Evolutionary conservation across 1,140 invertebrate species (phyloP).

Genomic region (Armadillidium nasatum): DNA sequence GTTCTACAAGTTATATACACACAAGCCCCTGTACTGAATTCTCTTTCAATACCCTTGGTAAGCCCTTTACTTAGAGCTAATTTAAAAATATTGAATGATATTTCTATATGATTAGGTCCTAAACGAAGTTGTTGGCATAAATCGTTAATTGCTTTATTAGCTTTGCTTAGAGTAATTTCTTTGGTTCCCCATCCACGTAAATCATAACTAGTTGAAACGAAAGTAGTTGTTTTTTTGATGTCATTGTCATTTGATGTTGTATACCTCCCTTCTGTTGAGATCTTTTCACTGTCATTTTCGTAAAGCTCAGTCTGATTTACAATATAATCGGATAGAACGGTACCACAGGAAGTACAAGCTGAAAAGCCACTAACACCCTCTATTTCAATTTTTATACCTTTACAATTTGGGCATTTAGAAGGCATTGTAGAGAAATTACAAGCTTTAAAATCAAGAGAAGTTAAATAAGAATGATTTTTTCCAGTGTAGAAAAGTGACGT

Average conservation of each 20-base stretch:
- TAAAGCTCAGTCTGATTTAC: slow-evolving; percentile 94
- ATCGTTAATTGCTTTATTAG: slow-evolving; percentile 71
- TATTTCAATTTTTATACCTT: slow-evolving; percentile 87
- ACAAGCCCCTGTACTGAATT: slow-evolving; percentile 93
- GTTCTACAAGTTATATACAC: slow-evolving; percentile 94
- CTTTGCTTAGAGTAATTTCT: slow-evolving; percentile 82
- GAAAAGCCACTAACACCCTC: slow-evolving; percentile 88
- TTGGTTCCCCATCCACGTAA: slow-evolving; percentile 79
- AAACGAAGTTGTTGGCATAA: slow-evolving; percentile 73
- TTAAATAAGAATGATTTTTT: too few species aligned
- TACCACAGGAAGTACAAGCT: slow-evolving; percentile 92
- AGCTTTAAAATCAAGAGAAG: too few species aligned
- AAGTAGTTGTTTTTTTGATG: slow-evolving; percentile 64
- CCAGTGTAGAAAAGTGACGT: too few species aligned
- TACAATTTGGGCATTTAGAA: slow-evolving; percentile 74
- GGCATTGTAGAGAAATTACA: slow-evolving; percentile 35
- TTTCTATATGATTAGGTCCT: slow-evolving; percentile 86
- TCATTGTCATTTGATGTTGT: slow-evolving; percentile 84
- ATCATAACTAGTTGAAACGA: slow-evolving; percentile 64
- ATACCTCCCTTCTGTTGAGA: slow-evolving; percentile 84
- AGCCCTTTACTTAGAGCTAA: slow-evolving; percentile 77
- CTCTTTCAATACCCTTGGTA: slow-evolving; percentile 82
- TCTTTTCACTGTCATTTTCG: slow-evolving; percentile 81
- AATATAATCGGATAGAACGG: slow-evolving; percentile 92
- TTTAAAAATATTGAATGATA: slow-evolving; percentile 93